phyloP scores from a whole-genome alignment of 2,888 invertebrate genomes.

The Lutraria lutraria region DNA sequence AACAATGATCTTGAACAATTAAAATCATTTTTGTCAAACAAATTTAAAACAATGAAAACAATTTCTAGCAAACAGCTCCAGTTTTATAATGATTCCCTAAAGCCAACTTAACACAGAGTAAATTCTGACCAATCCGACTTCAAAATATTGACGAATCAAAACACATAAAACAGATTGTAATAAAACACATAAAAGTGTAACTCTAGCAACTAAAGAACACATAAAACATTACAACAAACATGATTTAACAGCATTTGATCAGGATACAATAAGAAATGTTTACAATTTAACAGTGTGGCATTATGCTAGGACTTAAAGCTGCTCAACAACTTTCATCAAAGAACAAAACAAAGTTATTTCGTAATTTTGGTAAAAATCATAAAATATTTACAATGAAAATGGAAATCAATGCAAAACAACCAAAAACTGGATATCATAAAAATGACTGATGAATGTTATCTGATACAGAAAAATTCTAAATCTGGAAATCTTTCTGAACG shows the following conservation, averaged over 20 bases:
- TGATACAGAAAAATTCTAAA: too few relatives aligned
- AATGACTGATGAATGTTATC: too few relatives aligned
- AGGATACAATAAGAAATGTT: neutral
- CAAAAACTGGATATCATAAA: too few relatives aligned
- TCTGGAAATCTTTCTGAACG: too few relatives aligned
- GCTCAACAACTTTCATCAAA: neutral
- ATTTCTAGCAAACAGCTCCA: too few relatives aligned
- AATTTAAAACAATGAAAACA: too few relatives aligned
- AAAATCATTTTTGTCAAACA: too few relatives aligned
- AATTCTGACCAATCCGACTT: slow-evolving; percentile 13
- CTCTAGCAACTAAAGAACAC: neutral
- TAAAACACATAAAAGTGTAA: slow-evolving; percentile 5
- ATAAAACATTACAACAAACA: neutral
- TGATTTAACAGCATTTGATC: neutral
- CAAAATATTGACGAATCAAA: neutral
- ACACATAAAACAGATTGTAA: neutral
- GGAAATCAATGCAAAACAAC: too few relatives aligned
- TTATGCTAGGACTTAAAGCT: neutral
- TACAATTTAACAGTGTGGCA: neutral
- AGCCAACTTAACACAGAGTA: neutral
- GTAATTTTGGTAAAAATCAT: too few relatives aligned
- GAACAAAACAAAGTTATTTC: neutral
- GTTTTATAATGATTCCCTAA: too few relatives aligned
- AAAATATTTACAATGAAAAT: too few relatives aligned
- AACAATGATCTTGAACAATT: too few relatives aligned